These are phyloP conservation scores for Felis chaus DNA, from an alignment of 2,113 vertebrate genomes.

Conservation along the genomic window DNA sequence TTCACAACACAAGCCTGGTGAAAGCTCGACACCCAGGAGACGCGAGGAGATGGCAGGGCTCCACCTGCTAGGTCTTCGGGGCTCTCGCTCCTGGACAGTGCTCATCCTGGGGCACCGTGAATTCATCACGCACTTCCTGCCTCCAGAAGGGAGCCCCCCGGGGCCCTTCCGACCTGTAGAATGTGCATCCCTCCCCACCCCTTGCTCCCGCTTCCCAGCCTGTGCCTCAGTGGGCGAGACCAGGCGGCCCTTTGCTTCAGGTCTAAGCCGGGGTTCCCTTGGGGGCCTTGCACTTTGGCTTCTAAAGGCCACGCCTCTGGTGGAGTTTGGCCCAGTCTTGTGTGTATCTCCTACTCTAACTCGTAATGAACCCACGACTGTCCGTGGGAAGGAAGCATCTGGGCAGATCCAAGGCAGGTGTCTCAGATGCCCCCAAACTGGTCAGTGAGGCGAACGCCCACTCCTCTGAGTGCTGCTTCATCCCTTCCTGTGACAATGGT, in stretches of 20 bases:
- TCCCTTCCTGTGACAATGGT: rapidly evolving
- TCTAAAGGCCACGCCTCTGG: background rate
- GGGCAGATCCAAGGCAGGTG: rapidly evolving
- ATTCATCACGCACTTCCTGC: no score
- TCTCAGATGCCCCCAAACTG: background rate
- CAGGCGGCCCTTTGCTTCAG: background rate
- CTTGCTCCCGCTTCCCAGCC: background rate
- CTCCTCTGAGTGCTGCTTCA: background rate
- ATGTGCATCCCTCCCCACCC: no score
- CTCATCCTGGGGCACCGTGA: background rate
- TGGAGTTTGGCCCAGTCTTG: background rate
- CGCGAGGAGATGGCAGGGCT: rapidly evolving
- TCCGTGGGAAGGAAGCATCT: background rate
- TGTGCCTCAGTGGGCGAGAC: background rate
- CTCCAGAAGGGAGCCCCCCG: no score
- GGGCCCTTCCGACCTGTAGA: background rate
- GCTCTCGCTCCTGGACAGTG: background rate
- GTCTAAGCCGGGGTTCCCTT: background rate
- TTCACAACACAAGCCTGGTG: background rate
- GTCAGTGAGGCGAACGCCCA: rapidly evolving
- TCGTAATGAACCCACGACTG: background rate
- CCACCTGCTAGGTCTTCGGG: rapidly evolving
- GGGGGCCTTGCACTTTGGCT: background rate
- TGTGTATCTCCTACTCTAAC: background rate
- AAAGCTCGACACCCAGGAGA: rapidly evolving